Conservation (phyloP, 2,797 vertebrate species). For the Monodelphis domestica region DNA sequence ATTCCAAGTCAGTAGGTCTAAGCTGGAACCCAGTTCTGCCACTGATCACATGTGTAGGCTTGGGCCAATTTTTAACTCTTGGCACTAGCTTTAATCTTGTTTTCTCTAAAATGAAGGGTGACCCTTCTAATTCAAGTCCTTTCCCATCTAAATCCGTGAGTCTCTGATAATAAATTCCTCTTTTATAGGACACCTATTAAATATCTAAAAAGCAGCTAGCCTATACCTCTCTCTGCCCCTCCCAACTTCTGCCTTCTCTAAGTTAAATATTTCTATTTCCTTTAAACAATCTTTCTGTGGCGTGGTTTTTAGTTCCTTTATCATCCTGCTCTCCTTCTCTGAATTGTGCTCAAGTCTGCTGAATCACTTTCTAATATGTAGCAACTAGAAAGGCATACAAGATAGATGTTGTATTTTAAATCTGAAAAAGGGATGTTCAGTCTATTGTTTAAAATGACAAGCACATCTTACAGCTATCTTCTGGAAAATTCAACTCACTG, state of each 20-base stretch:
- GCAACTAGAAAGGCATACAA: no score
- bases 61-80: neutral
- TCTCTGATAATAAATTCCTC: neutral
- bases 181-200: neutral
- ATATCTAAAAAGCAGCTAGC: neutral
- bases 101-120: neutral
- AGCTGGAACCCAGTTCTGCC: neutral
- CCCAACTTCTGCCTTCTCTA: neutral
- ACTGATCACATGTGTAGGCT: neutral
- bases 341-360: no score
- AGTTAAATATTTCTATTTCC: neutral
- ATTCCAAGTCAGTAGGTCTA: neutral
- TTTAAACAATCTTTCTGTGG: no score
- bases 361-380: no score
- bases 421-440: neutral
- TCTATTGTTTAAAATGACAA: neutral
- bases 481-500: neutral
- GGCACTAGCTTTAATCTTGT: neutral
- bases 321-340: no score
- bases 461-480: neutral
- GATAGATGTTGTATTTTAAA: no score
- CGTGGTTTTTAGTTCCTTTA: no score
- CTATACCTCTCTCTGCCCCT: neutral
- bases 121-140: neutral
- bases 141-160: neutral